Conservation (phyloP, 1,140 invertebrate genomes). For the Lasaia peninsularis region DNA sequence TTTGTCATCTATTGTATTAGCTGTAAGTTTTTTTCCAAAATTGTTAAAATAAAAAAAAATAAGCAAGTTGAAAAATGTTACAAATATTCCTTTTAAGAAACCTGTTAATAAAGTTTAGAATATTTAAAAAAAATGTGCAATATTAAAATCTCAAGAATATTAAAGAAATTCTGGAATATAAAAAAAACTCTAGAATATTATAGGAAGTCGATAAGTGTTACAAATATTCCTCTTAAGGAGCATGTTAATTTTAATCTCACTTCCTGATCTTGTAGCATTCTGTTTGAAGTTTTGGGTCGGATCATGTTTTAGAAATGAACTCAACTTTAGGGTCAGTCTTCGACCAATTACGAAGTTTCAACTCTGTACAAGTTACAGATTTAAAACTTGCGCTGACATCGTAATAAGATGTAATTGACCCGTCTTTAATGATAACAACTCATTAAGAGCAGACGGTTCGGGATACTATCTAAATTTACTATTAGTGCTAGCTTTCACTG, state of each 20-base stretch:
- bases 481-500: no score
- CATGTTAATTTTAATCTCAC: background rate
- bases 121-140: no score
- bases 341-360: conserved; percentile 5
- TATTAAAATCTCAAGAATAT: no score
- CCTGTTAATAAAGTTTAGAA: background rate
- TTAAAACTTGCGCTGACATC: background rate
- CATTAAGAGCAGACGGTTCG: no score
- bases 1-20: no score
- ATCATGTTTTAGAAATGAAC: conserved; percentile 5
- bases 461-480: no score
- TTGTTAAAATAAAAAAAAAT: no score
- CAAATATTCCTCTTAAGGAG: background rate
- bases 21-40: no score
- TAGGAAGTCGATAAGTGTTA: no score
- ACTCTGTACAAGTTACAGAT: background rate
- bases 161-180: no score
- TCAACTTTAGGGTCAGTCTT: conserved; percentile 5
- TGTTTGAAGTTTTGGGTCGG: conserved; percentile 6
- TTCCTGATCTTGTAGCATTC: conserved; percentile 7
- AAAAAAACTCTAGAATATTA: no score
- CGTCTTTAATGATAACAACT: background rate
- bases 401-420: background rate
- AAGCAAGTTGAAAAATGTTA: no score
- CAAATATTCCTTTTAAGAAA: background rate